Percentiles rank a stretch among this genome's conserved stretches.
These are phyloP conservation scores for Eledona agricola DNA, from an alignment of 2,888 invertebrate genomes.

Conservation along the genomic window DNA sequence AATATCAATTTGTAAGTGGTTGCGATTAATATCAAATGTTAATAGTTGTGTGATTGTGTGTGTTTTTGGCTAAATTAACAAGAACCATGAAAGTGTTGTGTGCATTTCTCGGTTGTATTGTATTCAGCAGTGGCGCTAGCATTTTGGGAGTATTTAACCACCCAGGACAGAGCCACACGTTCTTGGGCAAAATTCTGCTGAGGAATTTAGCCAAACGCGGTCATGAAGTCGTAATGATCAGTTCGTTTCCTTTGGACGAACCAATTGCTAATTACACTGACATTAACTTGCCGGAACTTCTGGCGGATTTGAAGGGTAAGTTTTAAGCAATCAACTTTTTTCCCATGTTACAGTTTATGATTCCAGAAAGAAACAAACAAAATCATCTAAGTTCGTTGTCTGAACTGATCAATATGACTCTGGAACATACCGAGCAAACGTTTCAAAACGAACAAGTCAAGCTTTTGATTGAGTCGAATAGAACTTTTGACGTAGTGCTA, in stretches of 20 bases:
- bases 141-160: slow-evolving; percentile 46
- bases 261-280: slow-evolving; percentile 41
- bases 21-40: no score
- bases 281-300: slow-evolving; percentile 36
- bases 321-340: no score
- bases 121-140: slow-evolving; percentile 30
- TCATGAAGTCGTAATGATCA: slow-evolving; percentile 66
- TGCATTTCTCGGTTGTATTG: slow-evolving; percentile 1
- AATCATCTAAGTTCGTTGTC: no score
- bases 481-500: slow-evolving; percentile 37
- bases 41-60: no score
- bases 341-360: no score
- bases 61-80: no score
- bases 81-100: slow-evolving; percentile 4
- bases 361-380: slow-evolving; percentile 20
- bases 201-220: slow-evolving; percentile 64
- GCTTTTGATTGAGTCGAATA: slow-evolving; percentile 35
- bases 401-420: slow-evolving; percentile 29
- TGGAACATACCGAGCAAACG: slow-evolving; percentile 27
- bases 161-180: slow-evolving; percentile 43
- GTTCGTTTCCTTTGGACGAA: slow-evolving; percentile 41
- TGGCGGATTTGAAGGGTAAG: slow-evolving; percentile 35
- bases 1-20: no score
- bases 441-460: slow-evolving; percentile 34
- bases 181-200: slow-evolving; percentile 56